A percentile compares a stretch with the other conserved stretches of the same genome.
Evolutionary conservation across 2,888 invertebrate genomes (phyloP).

Genomic region (Exocentrus adspersus): DNA sequence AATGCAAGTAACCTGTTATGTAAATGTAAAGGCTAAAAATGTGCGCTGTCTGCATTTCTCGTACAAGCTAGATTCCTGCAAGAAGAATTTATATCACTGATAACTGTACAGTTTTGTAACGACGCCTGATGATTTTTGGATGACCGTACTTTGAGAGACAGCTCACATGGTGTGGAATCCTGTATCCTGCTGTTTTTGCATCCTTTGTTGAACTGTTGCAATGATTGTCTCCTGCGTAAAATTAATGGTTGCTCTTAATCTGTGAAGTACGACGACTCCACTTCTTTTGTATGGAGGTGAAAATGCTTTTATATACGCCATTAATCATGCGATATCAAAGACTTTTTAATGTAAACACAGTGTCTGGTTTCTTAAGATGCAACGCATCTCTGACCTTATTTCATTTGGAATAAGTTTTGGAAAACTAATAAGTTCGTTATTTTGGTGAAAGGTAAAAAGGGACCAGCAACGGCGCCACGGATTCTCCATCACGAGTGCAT

Average conservation of each 20-base stretch:
- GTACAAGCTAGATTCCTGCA: too few species aligned
- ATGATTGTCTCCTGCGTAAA: background rate
- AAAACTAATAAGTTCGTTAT: too few species aligned
- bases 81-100: too few species aligned
- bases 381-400: background rate
- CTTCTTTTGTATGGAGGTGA: background rate
- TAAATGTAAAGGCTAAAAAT: constrained; percentile 20
- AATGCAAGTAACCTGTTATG: constrained; percentile 28
- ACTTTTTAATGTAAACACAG: background rate
- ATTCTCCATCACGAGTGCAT: constrained; percentile 37
- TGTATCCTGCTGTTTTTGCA: background rate
- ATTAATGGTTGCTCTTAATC: background rate
- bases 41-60: constrained; percentile 8
- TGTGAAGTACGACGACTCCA: background rate
- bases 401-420: too few species aligned
- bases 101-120: too few species aligned
- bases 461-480: constrained; percentile 40
- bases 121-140: too few species aligned
- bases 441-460: too few species aligned
- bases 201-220: too few species aligned
- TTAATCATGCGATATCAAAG: background rate
- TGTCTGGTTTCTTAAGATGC: background rate
- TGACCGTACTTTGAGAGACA: too few species aligned
- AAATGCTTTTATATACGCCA: background rate
- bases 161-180: too few species aligned